A percentile compares a stretch with the other conserved stretches of the same genome.
Conservation (phyloP, 2,797 vertebrate species). For the Gadopsis bispinosus region DNA sequence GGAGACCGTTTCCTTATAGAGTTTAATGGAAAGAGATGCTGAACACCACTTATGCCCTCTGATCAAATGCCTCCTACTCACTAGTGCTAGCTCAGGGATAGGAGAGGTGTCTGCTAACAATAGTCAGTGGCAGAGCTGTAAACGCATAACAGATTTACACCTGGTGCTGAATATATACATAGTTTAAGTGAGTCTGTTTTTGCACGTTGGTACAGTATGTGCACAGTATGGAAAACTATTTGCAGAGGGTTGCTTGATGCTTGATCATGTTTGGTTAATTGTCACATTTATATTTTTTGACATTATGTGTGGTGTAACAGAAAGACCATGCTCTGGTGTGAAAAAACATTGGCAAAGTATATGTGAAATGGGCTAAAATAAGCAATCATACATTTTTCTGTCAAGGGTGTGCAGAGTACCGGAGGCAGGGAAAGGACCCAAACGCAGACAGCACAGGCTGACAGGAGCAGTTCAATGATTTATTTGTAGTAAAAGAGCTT, state of each 20-base stretch:
- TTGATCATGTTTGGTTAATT: background rate
- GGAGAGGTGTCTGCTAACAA: slow-evolving; percentile 6
- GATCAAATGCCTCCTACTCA: slow-evolving; percentile 45
- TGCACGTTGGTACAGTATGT: background rate
- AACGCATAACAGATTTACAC: slow-evolving; percentile 10
- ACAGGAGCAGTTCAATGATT: too few species aligned
- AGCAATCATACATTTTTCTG: background rate
- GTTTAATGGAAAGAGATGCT: slow-evolving; percentile 43
- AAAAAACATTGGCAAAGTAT: background rate
- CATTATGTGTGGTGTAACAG: background rate
- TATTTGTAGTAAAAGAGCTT: too few species aligned
- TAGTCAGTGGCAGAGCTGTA: slow-evolving; percentile 15
- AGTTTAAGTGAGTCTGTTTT: slow-evolving; percentile 7
- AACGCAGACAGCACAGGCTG: too few species aligned
- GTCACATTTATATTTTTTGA: background rate
- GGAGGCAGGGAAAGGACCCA: too few species aligned
- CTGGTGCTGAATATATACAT: slow-evolving; percentile 20
- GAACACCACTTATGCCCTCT: slow-evolving; percentile 29
- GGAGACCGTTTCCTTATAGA: slow-evolving; percentile 34
- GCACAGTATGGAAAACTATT: background rate
- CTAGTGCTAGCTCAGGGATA: slow-evolving; percentile 19
- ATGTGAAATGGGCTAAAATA: background rate
- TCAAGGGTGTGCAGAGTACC: too few species aligned
- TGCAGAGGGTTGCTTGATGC: background rate
- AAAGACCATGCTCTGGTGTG: background rate